phyloP scores from a whole-genome alignment of 1,140 invertebrate species.

The Thrips palmi region DNA sequence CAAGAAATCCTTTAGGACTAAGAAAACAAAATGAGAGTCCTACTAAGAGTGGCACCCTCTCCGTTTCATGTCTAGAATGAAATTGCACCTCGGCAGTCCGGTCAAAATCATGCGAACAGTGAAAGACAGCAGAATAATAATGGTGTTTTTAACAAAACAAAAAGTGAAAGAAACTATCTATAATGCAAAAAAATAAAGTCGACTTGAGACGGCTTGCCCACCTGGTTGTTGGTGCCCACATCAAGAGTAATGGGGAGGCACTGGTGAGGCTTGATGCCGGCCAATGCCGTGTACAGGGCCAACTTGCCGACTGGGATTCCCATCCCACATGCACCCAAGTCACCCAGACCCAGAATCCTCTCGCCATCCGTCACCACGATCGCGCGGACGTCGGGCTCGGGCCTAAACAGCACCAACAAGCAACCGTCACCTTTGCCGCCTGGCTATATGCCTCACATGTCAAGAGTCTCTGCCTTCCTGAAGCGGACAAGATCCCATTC shows the following conservation, averaged over 20 bases:
- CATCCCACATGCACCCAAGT: conserved; percentile 88
- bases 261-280: conserved; percentile 82
- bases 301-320: conserved; percentile 92
- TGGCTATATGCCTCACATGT: background rate
- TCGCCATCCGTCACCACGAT: conserved; percentile 93
- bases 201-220: conserved; percentile 19
- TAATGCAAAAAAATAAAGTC: background rate
- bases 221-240: conserved; percentile 82
- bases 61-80: no score
- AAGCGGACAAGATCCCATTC: background rate
- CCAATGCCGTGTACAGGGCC: conserved; percentile 79
- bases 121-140: no score
- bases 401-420: conserved; percentile 41
- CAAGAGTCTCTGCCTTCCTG: no score
- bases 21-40: no score
- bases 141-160: no score
- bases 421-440: conserved; percentile 3
- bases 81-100: no score
- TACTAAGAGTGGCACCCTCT: no score
- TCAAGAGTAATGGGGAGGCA: conserved; percentile 84
- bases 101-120: no score
- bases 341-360: conserved; percentile 81
- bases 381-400: conserved; percentile 77
- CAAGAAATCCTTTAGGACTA: no score
- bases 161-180: no score